Evolutionary conservation across 2,797 vertebrate species (phyloP), one percentile per base, ranked within the genome.

Genomic region (Amniataba percoides): DNA sequence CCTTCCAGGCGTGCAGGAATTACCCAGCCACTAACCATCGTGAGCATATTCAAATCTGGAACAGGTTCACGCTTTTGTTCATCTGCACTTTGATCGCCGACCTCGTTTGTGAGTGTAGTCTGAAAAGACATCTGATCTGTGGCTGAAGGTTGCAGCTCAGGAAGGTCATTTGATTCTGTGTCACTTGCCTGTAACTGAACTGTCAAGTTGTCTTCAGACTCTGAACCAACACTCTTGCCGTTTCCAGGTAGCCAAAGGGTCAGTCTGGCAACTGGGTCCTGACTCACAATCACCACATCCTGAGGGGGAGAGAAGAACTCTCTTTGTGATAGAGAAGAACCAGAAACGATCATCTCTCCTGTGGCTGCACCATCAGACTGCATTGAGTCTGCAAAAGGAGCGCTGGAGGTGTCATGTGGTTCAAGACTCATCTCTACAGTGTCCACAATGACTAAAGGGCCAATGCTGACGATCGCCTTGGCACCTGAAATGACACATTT

Each of bases 401-500:
- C 1, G 1, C 65, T 69, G 16, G 15, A 15, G 0, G 60, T 0
- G 58, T 80, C 36, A 34, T 67, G 45, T 0, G 5, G 19, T 36
- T 63, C 23, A 23, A 66, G 52, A 25, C 7, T 64, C 0, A 0
- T 3, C 21, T 63, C 21, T 7, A 9, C 10, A 13, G 43, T 40
- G 13, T 90, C 88, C 31, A 86, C 82, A 66, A 94, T 69, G 6
- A 88, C 2, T 0, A 94, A 60, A 0, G 83, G 93, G 27, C 94
- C 94, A 21, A 68, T 61, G 42, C 77, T 93, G 43, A 94, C 75
- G 0, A 74, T 15, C 10, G 84, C 82, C 4, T 58, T 91, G 3
- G 49, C 11, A 11, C 60, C 92, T 95, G 80, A 75, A 85, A 77
- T 2, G n/a, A 74, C 34, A 87, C 0, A 2, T 0, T 66, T 8